These are phyloP conservation scores for Campopleginae sp. DNA, from an alignment of 2,888 invertebrate genomes.

Conservation along the genomic window DNA sequence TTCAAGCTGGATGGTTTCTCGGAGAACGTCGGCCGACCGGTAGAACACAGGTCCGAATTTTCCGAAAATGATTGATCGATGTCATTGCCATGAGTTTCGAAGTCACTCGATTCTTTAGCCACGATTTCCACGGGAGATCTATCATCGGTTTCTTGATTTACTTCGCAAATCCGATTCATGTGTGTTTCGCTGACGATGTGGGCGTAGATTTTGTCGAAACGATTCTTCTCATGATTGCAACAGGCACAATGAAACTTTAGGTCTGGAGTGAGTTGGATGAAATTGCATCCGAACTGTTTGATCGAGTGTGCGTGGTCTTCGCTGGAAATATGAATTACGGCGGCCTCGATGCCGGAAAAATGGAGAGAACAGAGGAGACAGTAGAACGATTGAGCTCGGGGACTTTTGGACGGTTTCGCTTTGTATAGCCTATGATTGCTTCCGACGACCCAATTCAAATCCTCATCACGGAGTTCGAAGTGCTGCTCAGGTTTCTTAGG, in stretches of 20 bases:
- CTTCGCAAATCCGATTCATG: not conserved
- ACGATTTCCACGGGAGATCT: not conserved
- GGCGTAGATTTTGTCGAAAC: constrained; percentile 10
- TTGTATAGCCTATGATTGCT: not conserved
- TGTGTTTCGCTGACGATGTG: constrained; percentile 15
- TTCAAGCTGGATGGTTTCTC: not conserved
- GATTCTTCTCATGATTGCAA: constrained; percentile 7
- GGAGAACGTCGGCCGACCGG: not conserved
- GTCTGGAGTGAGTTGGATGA: not conserved
- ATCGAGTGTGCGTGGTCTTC: not conserved
- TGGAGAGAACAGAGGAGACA: not conserved
- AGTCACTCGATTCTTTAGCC: not conserved
- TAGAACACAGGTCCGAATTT: not conserved
- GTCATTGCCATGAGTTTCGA: not conserved
- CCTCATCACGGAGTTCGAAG: not conserved
- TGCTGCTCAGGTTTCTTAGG: not conserved
- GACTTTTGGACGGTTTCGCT: not conserved
- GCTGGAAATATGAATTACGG: not conserved
- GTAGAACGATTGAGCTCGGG: not conserved
- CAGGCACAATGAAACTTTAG: not conserved
- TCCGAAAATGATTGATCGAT: not conserved
- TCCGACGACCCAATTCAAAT: not conserved
- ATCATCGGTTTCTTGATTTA: not conserved
- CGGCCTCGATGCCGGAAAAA: not conserved
- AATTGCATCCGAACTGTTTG: constrained; percentile 35